Evolutionary conservation across 1,140 invertebrate genomes (phyloP).

Genomic region (Drosophila eugracilis): DNA sequence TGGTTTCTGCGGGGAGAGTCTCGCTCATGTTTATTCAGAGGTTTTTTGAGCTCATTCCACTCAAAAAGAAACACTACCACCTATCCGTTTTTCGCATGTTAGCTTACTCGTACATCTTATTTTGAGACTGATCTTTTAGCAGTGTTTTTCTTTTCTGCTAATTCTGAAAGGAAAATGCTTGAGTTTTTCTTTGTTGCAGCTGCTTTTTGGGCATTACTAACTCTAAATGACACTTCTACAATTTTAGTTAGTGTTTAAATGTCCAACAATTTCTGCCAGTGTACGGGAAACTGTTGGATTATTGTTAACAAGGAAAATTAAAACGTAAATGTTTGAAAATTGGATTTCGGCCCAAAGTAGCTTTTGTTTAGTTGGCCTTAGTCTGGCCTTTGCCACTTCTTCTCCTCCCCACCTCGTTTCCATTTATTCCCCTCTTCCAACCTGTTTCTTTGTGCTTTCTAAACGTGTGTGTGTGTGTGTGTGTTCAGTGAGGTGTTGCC

Average conservation of each 20-base stretch:
- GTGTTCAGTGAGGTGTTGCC: slow-evolving; percentile 77
- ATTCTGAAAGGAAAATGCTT: too few species aligned
- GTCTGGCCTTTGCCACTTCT: slow-evolving; percentile 5
- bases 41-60: background rate
- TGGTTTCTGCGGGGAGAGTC: slow-evolving; percentile 36
- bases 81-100: too few species aligned
- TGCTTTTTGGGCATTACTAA: too few species aligned
- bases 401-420: background rate
- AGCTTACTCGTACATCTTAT: too few species aligned
- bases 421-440: too few species aligned
- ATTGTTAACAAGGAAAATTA: slow-evolving; percentile 82
- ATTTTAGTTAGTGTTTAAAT: background rate
- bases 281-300: slow-evolving; percentile 29
- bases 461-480: slow-evolving; percentile 7
- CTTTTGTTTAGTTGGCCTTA: slow-evolving; percentile 66
- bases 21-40: slow-evolving; percentile 72
- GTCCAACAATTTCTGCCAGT: background rate
- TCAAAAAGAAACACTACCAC: too few species aligned
- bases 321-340: slow-evolving; percentile 84
- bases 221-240: background rate
- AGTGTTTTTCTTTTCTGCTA: too few species aligned
- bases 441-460: slow-evolving; percentile 24
- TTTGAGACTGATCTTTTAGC: too few species aligned
- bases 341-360: slow-evolving; percentile 71
- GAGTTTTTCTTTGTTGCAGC: too few species aligned